Percentiles rank a stretch among this genome's conserved stretches.
phyloP scores from a whole-genome alignment of 1,140 invertebrate species.

The Hermetia illucens region DNA sequence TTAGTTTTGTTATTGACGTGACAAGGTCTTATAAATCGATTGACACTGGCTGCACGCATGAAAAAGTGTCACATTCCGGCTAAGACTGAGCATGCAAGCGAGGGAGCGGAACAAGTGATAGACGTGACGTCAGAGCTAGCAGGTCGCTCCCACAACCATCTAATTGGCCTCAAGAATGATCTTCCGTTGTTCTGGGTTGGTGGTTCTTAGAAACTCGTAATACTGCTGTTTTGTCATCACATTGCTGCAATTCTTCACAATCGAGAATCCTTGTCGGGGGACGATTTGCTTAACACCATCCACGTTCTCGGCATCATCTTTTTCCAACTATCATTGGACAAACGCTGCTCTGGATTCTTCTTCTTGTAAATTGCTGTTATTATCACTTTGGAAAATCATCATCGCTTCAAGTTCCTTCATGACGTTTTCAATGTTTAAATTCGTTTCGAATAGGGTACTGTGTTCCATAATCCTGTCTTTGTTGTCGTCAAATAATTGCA shows the following conservation, averaged over 20 bases:
- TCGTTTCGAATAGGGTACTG: conserved; percentile 13
- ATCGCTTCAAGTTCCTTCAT: conserved; percentile 21
- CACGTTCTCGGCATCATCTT: conserved; percentile 12
- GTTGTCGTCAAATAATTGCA: conserved; percentile 21
- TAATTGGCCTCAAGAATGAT: too few species aligned
- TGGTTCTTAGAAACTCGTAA: too few species aligned
- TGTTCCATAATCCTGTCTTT: conserved; percentile 21
- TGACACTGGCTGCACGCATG: too few species aligned
- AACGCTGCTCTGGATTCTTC: conserved; percentile 12
- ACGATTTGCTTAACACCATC: too few species aligned
- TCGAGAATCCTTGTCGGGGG: conserved; percentile 9
- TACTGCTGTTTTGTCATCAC: conserved; percentile 9
- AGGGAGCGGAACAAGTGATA: too few species aligned
- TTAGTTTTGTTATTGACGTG: too few species aligned
- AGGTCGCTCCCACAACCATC: too few species aligned
- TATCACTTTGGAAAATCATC: conserved; percentile 15
- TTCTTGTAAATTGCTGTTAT: conserved; percentile 12
- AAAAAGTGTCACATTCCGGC: too few species aligned
- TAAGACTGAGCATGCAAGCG: too few species aligned
- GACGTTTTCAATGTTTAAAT: conserved; percentile 20
- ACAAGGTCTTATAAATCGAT: too few species aligned
- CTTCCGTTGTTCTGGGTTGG: too few species aligned
- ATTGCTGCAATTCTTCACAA: conserved; percentile 10
- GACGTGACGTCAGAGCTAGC: too few species aligned
- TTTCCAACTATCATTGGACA: conserved; percentile 13